A percentile compares a stretch with the other conserved stretches of the same genome.
Conservation (phyloP, 2,113 vertebrate species). For the Tragelaphus scriptus region DNA sequence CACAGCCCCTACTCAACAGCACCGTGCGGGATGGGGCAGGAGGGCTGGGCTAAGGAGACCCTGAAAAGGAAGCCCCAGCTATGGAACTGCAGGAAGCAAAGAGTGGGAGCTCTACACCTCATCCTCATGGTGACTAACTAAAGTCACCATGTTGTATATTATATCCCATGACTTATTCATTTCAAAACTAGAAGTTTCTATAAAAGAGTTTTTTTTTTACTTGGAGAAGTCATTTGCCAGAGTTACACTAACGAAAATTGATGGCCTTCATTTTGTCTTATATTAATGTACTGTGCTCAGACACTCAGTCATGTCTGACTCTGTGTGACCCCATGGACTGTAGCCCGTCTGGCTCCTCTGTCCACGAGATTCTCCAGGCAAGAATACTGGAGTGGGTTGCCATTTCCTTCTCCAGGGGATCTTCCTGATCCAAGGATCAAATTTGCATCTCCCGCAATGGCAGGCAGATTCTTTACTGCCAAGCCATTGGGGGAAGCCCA, state of each 20-base stretch:
- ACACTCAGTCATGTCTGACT: rapidly evolving
- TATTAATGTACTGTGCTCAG: not conserved
- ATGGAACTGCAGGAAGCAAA: slow-evolving; percentile 36
- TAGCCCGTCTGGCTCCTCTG: not conserved
- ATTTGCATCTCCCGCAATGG: not conserved
- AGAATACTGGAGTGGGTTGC: not conserved
- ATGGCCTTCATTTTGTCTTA: not conserved
- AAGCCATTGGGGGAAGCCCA: not conserved
- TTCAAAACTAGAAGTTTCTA: not conserved
- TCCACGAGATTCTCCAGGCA: not conserved
- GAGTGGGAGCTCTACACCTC: slow-evolving; percentile 1
- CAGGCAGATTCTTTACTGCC: not conserved
- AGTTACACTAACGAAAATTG: not conserved
- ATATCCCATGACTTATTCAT: not conserved
- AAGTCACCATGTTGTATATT: not conserved
- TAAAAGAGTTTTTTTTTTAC: not conserved
- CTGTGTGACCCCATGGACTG: not conserved
- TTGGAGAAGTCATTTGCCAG: not conserved
- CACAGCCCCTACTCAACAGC: slow-evolving; percentile 64
- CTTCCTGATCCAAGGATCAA: not conserved
- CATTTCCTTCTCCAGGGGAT: not conserved
- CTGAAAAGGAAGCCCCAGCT: slow-evolving; percentile 65
- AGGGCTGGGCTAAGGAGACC: slow-evolving; percentile 57
- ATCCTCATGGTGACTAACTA: not conserved
- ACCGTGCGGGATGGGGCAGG: slow-evolving; percentile 21